Evolutionary conservation across 2,113 vertebrate species (phyloP), one percentile per base, ranked within the genome.

Genomic region (Pachypanchax playfairii): DNA sequence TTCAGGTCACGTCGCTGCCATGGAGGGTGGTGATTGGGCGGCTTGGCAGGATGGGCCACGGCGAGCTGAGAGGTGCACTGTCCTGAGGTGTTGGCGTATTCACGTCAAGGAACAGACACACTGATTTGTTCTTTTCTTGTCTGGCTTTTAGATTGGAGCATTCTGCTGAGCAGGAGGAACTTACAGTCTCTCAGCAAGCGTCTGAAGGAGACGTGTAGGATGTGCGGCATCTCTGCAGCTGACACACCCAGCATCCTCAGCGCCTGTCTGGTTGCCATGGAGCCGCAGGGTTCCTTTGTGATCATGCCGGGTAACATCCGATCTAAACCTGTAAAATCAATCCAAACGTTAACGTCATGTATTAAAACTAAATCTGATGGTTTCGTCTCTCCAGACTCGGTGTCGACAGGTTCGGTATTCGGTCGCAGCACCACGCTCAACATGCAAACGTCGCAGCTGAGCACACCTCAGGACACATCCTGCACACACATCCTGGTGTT

Each of bases 21-120:
- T 99, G 97, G 97, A 95, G 97, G 80, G 96, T 99, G 20, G 97
- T 99, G 51, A 96, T 99, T 77, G 97, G 96, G n/a, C 94, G 97
- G 13, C 91, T 99, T 7, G 97, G 97, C 72, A 95, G 97, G 77
- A 95, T 98, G 90, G 97, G 97, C 43, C 96, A 99, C 0, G 96
- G 97, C 79, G 97, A 99, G 85, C 80, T 99, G 60, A 96, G 96
- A 95, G 97, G 97, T 98, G 92, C 77, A 13, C 6, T 6, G 15
- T 28, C 38, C 9, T 14, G 2, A 38, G 13, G 20, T 31, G 28
- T 21, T 25, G 0, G 18, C 3, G 11, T 11, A 13, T 17, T 6
- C 7, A 17, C 46, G 14, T 3, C 20, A 24, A 26, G 6, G 15
- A 29, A 1, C 15, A 2, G 15, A 9, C n/a, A 1, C 0, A 3